A percentile compares a stretch with the other conserved stretches of the same genome.
Evolutionary conservation across 2,888 invertebrate species (phyloP).

Genomic region (Lycaena phlaeas): DNA sequence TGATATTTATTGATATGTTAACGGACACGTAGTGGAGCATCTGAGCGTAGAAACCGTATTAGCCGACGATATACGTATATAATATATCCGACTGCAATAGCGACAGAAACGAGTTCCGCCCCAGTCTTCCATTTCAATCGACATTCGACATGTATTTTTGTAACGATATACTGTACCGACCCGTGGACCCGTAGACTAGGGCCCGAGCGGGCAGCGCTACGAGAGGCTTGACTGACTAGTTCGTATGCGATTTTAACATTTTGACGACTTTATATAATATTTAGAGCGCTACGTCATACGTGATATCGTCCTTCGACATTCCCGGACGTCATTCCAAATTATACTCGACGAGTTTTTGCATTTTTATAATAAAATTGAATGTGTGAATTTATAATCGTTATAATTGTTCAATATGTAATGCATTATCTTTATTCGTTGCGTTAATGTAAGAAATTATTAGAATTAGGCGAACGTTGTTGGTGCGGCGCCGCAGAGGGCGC

Average conservation of each 20-base stretch:
- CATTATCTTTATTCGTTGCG: neutral
- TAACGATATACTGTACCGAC: slow-evolving; percentile 12
- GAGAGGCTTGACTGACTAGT: too few relatives aligned
- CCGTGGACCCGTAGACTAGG: too few relatives aligned
- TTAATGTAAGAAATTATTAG: neutral
- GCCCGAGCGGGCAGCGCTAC: too few relatives aligned
- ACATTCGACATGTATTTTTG: slow-evolving; percentile 13
- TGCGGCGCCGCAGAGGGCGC: neutral
- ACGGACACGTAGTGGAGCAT: neutral
- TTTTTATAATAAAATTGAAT: slow-evolving; percentile 4
- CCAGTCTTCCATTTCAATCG: slow-evolving; percentile 6
- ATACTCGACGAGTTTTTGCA: slow-evolving; percentile 1
- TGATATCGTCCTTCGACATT: too few relatives aligned
- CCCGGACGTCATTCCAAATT: slow-evolving; percentile 7
- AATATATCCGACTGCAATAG: neutral
- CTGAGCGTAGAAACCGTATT: slow-evolving; percentile 6
- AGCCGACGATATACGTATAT: neutral
- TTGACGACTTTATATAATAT: too few relatives aligned
- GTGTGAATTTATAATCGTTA: slow-evolving; percentile 5
- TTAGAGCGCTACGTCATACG: too few relatives aligned
- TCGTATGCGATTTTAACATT: too few relatives aligned
- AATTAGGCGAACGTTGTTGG: neutral
- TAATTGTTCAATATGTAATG: slow-evolving; percentile 5
- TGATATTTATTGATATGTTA: neutral
- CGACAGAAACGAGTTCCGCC: slow-evolving; percentile 6